Percentiles rank a stretch among this genome's conserved stretches.
These are phyloP conservation scores for Hypocryptadius cinnamomeus DNA, from an alignment of 2,113 vertebrate genomes.

Conservation along the genomic window DNA sequence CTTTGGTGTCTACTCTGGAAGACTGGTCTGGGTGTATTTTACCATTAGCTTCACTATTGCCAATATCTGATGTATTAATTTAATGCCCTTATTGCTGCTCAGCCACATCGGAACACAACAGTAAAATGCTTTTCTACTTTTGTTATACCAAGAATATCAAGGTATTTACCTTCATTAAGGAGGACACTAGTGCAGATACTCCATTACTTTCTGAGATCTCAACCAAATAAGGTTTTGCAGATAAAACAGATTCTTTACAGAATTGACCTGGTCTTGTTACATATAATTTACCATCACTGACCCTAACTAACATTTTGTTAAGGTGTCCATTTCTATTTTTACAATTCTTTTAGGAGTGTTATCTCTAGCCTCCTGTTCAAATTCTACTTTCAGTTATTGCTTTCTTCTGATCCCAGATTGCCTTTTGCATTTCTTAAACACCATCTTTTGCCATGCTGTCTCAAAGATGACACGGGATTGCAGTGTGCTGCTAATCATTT, in stretches of 20 bases:
- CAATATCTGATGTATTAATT: background rate
- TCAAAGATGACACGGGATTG: background rate
- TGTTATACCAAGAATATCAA: background rate
- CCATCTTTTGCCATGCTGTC: background rate
- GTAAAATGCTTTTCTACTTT: fast-evolving
- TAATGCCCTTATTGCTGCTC: background rate
- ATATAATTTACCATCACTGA: background rate
- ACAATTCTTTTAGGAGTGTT: background rate
- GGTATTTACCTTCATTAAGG: background rate
- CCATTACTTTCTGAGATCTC: background rate
- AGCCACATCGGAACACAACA: background rate
- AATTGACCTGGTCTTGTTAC: background rate
- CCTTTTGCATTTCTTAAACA: background rate
- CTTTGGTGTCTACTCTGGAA: background rate
- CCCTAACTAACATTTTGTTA: background rate
- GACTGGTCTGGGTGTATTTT: background rate
- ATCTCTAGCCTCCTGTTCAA: background rate
- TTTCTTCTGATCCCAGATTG: background rate
- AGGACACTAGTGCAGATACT: background rate
- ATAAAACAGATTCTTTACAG: background rate
- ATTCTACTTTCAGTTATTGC: background rate
- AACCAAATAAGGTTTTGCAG: background rate
- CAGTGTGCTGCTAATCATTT: background rate
- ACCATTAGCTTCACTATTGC: background rate
- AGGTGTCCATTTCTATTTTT: background rate